Percentiles rank a stretch among this genome's conserved stretches.
Evolutionary conservation across 2,797 vertebrate genomes (phyloP).

Genomic region (Triplophysa yarkandensis): DNA sequence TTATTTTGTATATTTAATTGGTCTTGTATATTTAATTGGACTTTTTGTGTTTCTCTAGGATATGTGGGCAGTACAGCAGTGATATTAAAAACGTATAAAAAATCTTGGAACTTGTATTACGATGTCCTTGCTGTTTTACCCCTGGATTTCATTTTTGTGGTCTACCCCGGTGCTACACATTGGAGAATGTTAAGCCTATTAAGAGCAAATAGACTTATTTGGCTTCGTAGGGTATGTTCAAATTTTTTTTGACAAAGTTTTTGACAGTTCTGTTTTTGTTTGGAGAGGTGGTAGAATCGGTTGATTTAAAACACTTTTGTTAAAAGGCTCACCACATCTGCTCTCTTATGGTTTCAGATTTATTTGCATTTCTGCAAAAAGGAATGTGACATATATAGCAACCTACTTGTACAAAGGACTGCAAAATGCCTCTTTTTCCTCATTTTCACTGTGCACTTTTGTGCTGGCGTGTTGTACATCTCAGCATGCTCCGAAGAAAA

Average conservation of each 20-base stretch:
- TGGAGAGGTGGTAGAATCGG: neutral
- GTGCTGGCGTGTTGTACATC: slow-evolving; percentile 45
- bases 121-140: slow-evolving; percentile 49
- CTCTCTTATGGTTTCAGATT: slow-evolving; percentile 42
- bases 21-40: neutral
- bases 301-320: neutral
- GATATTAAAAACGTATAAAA: slow-evolving; percentile 40
- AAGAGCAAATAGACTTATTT: slow-evolving; percentile 46
- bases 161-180: neutral
- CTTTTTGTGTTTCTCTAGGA: slow-evolving; percentile 31
- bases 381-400: slow-evolving; percentile 44
- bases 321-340: neutral
- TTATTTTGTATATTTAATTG: no score
- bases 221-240: slow-evolving; percentile 48
- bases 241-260: neutral
- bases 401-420: slow-evolving; percentile 39
- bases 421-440: slow-evolving; percentile 49
- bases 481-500: slow-evolving; percentile 27
- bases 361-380: slow-evolving; percentile 47
- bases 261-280: no score
- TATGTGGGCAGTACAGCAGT: slow-evolving; percentile 20
- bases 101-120: slow-evolving; percentile 48
- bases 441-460: slow-evolving; percentile 43
- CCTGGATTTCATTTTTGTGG: slow-evolving; percentile 38
- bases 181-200: slow-evolving; percentile 29